Conservation (phyloP, 64 coral and sea anemone genomes). For the Pocillopora verrucosa region DNA sequence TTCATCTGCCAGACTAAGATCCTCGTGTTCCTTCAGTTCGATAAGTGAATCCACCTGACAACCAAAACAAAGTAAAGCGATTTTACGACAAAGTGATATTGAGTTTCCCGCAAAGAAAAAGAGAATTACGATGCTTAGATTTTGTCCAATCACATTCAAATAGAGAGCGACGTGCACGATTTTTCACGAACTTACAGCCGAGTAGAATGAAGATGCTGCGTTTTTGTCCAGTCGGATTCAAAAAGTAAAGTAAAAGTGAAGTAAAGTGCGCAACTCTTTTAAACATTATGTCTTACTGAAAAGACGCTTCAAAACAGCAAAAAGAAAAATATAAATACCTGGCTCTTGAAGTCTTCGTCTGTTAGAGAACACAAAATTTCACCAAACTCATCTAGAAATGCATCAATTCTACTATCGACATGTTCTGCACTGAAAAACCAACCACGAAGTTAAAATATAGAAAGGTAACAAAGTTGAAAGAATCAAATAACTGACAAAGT, state of each 20-base stretch:
- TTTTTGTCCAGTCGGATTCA: neutral
- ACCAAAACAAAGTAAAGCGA: neutral
- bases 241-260: neutral
- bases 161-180: too few relatives aligned
- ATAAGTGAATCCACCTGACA: slow-evolving; percentile 80
- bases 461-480: neutral
- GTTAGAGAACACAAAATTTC: slow-evolving; percentile 41
- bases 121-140: too few relatives aligned
- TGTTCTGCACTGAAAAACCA: slow-evolving; percentile 58
- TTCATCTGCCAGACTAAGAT: slow-evolving; percentile 85
- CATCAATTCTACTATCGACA: slow-evolving; percentile 63
- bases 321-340: slow-evolving; percentile 37
- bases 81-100: too few relatives aligned
- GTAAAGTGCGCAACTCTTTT: neutral
- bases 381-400: slow-evolving; percentile 72
- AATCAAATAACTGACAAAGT: neutral
- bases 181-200: neutral
- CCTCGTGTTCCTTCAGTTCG: slow-evolving; percentile 84
- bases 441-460: neutral
- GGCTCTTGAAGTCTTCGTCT: slow-evolving; percentile 72
- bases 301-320: neutral
- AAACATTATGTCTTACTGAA: neutral
- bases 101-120: too few relatives aligned
- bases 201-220: neutral
- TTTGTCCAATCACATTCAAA: too few relatives aligned